A percentile compares a stretch with the other conserved stretches of the same genome.
These are phyloP conservation scores for Sarcophaga carnaria DNA, from an alignment of 2,888 invertebrate genomes.

Conservation along the genomic window DNA sequence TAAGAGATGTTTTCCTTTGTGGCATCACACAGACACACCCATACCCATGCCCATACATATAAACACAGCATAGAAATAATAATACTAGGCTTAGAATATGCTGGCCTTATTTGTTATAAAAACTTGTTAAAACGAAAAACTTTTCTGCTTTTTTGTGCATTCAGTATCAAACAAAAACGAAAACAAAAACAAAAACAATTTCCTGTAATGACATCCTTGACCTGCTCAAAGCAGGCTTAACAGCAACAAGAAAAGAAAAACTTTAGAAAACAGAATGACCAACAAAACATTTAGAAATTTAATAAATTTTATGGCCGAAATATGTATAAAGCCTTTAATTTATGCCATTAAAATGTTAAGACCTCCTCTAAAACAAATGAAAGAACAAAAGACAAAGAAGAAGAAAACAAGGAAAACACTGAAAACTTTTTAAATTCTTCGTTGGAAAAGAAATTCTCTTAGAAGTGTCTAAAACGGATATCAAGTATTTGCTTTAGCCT, in stretches of 20 bases:
- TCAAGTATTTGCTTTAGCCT: slow-evolving; percentile 1
- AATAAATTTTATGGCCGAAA: not conserved
- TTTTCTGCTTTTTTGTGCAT: not conserved
- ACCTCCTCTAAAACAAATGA: not conserved
- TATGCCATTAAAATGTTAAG: slow-evolving; percentile 13
- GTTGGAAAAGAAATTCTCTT: not conserved
- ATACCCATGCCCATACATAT: not conserved
- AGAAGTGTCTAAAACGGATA: slow-evolving; percentile 7
- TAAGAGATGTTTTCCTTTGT: too few relatives aligned
- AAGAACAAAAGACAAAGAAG: not conserved
- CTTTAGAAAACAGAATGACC: not conserved
- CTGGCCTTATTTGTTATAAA: not conserved
- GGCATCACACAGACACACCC: too few relatives aligned
- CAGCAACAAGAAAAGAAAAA: not conserved
- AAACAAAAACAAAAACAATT: slow-evolving; percentile 3
- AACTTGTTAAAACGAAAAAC: not conserved
- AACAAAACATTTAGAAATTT: slow-evolving; percentile 20
- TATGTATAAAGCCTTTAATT: slow-evolving; percentile 9
- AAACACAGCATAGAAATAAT: not conserved
- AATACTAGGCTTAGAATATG: not conserved
- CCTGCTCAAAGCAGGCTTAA: slow-evolving; percentile 15
- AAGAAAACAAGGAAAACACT: not conserved
- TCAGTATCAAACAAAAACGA: not conserved
- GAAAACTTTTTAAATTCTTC: not conserved
- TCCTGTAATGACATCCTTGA: slow-evolving; percentile 42